phyloP scores from a whole-genome alignment of 2,113 vertebrate genomes.

The Colaptes auratus region DNA sequence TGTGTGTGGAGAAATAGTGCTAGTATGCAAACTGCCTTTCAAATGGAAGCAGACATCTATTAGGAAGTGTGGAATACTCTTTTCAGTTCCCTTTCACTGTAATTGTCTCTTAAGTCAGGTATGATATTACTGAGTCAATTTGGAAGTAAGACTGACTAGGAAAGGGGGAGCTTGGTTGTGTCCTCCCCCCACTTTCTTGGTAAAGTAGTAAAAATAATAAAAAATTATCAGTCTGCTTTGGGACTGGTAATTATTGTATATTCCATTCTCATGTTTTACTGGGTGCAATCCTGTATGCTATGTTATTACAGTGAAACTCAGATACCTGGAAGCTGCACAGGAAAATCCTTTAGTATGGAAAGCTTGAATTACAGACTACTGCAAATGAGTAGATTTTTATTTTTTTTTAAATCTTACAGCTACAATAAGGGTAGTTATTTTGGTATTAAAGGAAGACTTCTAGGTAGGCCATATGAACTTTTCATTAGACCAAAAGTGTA shows the following conservation, averaged over 20 bases:
- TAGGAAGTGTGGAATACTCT: background rate
- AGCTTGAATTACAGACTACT: background rate
- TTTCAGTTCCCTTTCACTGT: background rate
- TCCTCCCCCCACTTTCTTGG: background rate
- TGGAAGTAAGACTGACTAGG: background rate
- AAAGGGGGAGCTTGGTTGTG: background rate
- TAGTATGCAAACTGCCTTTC: background rate
- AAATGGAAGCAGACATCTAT: background rate
- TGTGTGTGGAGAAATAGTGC: background rate
- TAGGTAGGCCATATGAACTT: background rate
- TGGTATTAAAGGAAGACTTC: background rate
- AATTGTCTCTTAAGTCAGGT: background rate
- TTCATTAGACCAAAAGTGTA: background rate
- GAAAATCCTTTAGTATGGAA: background rate
- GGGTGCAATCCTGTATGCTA: accelerated
- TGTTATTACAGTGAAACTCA: background rate
- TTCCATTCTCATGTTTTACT: background rate
- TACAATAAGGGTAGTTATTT: background rate
- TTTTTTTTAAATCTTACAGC: background rate
- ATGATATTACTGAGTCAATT: background rate
- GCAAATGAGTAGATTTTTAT: background rate
- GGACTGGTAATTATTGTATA: background rate
- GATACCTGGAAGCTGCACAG: background rate
- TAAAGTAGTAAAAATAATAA: background rate
- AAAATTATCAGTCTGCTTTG: accelerated